These are phyloP conservation scores for Wiebesia pumilae DNA, from an alignment of 1,140 invertebrate genomes.

Conservation along the genomic window DNA sequence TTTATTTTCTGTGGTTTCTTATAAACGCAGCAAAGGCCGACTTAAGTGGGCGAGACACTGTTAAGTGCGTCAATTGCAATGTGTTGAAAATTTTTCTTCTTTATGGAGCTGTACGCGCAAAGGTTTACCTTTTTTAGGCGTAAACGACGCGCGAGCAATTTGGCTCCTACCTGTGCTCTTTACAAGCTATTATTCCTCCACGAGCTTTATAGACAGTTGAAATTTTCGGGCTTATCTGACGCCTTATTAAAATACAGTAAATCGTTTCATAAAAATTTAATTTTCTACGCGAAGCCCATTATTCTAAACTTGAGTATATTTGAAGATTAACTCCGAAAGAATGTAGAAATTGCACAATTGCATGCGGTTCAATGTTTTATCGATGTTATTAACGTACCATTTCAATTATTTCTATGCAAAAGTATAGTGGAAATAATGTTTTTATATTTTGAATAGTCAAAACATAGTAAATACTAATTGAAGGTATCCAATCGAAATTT, in stretches of 20 bases:
- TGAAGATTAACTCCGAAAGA: background rate
- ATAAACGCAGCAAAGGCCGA: background rate
- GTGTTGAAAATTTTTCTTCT: slow-evolving; percentile 22
- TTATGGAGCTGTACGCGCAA: background rate
- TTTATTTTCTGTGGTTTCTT: slow-evolving; percentile 25
- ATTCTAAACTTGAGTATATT: background rate
- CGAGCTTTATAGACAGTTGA: background rate
- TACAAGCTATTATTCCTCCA: background rate
- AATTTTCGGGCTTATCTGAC: background rate
- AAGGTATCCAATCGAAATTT: background rate
- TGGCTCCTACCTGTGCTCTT: background rate
- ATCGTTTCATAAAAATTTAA: background rate
- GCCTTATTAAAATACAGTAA: background rate
- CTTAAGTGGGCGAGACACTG: slow-evolving; percentile 21
- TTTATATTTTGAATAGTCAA: background rate
- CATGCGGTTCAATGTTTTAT: background rate
- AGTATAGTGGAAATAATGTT: background rate
- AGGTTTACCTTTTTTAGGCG: slow-evolving; percentile 10
- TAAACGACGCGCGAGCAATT: background rate
- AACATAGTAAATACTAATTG: background rate
- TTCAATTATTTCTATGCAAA: background rate
- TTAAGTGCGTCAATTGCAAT: slow-evolving; percentile 21
- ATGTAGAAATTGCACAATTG: background rate
- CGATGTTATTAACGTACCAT: background rate
- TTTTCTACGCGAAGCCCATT: background rate